Percentiles rank a stretch among this genome's conserved stretches.
Evolutionary conservation across 2,113 vertebrate genomes (phyloP).

Genomic region (Microtus ochrogaster): DNA sequence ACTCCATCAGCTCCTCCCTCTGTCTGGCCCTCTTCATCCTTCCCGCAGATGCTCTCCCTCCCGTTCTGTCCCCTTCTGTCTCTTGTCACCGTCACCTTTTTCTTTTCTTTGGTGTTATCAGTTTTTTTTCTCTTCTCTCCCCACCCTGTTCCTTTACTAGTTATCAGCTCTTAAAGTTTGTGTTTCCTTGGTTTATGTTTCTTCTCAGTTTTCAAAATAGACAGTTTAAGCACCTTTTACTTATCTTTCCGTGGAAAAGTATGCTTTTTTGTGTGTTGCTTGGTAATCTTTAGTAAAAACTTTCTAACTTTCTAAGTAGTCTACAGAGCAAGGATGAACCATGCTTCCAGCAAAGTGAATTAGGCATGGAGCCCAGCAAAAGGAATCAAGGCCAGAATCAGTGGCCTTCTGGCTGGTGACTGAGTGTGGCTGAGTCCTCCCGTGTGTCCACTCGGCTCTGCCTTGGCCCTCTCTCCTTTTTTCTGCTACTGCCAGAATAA

Average conservation of each 20-base stretch:
- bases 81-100: background rate
- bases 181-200: background rate
- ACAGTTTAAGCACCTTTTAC: background rate
- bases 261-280: background rate
- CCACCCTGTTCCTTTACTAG: background rate
- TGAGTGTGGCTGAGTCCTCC: background rate
- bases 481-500: background rate
- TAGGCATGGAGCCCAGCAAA: background rate
- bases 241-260: slow-evolving; percentile 33
- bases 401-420: background rate
- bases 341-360: background rate
- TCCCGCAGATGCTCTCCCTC: background rate
- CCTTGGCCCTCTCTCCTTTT: background rate
- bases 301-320: background rate
- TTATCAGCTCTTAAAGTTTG: slow-evolving; percentile 16
- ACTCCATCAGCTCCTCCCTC: too few relatives aligned
- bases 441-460: background rate
- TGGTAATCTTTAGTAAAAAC: slow-evolving; percentile 10
- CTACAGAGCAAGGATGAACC: background rate
- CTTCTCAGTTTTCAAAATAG: slow-evolving; percentile 55
- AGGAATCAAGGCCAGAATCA: background rate
- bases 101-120: background rate
- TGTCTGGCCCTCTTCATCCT: background rate
- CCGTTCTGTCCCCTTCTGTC: background rate
- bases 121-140: background rate